A percentile compares a stretch with the other conserved stretches of the same genome.
Evolutionary conservation across 2,888 invertebrate species (phyloP).

Genomic region (Hedychridium roseum): DNA sequence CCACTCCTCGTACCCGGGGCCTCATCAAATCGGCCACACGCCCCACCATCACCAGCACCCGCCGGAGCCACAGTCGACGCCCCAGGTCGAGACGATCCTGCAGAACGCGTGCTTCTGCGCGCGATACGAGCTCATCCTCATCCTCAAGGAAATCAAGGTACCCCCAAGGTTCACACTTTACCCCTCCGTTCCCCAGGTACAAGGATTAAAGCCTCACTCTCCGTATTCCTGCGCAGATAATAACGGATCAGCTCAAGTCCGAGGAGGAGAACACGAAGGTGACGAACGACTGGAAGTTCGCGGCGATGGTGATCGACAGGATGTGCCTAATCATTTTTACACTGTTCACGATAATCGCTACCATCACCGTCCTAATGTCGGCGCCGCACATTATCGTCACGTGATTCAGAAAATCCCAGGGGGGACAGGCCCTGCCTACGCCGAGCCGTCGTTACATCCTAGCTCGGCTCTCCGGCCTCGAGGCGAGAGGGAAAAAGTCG

Average conservation of each 20-base stretch:
- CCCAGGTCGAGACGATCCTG: slow-evolving; percentile 77
- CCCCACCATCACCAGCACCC: slow-evolving; percentile 63
- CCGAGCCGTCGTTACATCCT: slow-evolving; percentile 7
- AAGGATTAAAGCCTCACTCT: no score
- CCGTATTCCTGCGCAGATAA: slow-evolving; percentile 63
- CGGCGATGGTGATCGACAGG: slow-evolving; percentile 99
- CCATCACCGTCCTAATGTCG: slow-evolving; percentile 95
- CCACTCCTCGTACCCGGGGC: slow-evolving; percentile 48
- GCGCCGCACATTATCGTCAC: slow-evolving; percentile 96
- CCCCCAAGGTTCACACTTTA: no score
- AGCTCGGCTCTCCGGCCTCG: no score
- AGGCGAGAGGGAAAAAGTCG: slow-evolving; percentile 10
- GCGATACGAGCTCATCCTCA: slow-evolving; percentile 92
- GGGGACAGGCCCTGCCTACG: slow-evolving; percentile 38
- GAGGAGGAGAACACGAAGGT: slow-evolving; percentile 94
- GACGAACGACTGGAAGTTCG: slow-evolving; percentile 99
- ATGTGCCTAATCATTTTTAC: slow-evolving; percentile 99
- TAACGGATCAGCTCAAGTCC: slow-evolving; percentile 85
- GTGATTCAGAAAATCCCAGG: slow-evolving; percentile 66
- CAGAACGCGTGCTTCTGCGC: slow-evolving; percentile 90
- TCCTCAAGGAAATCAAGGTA: slow-evolving; percentile 85
- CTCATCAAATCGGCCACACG: slow-evolving; percentile 57
- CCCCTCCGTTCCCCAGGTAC: no score
- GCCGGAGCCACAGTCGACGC: slow-evolving; percentile 75
- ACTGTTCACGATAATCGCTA: slow-evolving; percentile 96